Conservation (phyloP, 2,888 invertebrate genomes). For the Agonopterix subpropinquella region DNA sequence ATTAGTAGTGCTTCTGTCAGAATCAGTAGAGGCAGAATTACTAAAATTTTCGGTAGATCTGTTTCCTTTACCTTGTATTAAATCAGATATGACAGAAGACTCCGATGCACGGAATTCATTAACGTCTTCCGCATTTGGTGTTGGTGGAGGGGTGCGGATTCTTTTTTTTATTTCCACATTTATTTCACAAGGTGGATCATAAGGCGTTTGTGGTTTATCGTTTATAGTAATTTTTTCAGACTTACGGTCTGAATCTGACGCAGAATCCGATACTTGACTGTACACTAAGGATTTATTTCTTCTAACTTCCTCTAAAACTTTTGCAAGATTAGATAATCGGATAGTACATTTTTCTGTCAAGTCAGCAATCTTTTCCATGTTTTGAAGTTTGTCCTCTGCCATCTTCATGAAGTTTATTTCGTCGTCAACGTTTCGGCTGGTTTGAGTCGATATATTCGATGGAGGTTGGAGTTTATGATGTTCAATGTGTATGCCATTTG, state of each 20-base stretch:
- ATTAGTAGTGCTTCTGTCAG: too few relatives aligned
- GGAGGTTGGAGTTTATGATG: constrained; percentile 3
- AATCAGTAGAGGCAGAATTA: too few relatives aligned
- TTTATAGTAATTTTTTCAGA: constrained; percentile 23
- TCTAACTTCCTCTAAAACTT: constrained; percentile 65
- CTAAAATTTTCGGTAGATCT: too few relatives aligned
- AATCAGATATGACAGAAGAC: neutral
- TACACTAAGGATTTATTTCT: constrained; percentile 60
- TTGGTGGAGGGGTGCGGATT: constrained; percentile 9
- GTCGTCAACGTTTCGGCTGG: constrained; percentile 36
- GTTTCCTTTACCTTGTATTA: too few relatives aligned
- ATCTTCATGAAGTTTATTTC: constrained; percentile 53
- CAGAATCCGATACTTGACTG: constrained; percentile 42
- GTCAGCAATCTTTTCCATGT: constrained; percentile 68
- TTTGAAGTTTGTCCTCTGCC: constrained; percentile 61
- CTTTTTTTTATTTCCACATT: neutral
- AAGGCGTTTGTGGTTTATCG: constrained; percentile 9
- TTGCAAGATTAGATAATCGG: constrained; percentile 62
- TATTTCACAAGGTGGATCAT: constrained; percentile 11
- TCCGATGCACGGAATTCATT: constrained; percentile 1
- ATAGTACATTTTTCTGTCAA: constrained; percentile 66
- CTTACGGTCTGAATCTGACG: constrained; percentile 48
- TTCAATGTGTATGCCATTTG: too few relatives aligned
- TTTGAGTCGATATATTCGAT: constrained; percentile 50
- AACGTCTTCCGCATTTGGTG: constrained; percentile 10